Base-by-base conservation (phyloP, 1,140 invertebrate genomes). In the Drosophila kurseongensis region DNA sequence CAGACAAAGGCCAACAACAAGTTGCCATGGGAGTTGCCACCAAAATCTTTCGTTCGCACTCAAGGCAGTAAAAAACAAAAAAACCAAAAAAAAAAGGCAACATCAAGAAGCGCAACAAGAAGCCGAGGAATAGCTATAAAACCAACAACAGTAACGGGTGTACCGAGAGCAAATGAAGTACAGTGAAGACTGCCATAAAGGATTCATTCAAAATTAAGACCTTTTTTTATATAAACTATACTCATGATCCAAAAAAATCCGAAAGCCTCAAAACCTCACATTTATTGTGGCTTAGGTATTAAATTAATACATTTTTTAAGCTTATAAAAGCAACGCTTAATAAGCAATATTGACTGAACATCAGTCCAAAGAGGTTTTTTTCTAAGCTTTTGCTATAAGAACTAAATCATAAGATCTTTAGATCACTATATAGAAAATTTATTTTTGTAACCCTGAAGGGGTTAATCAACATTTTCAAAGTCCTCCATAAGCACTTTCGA, bases 1-100 rank as follows among this genome's bases (percentile, higher is more conserved):
- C 45, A 63, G 59, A 71, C 78, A 72, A 67, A 77, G 78, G 66
- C 78, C 63, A 84, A 75, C 63, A 84, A 75, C 77, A 80, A 83
- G 77, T 85, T 84, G 78, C 55, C 23, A 50, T 60, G 45, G 42
- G 36, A 78, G 80, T 75, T 73, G 75, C 74, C 52, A 58, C 44
- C 65, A 77, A 61, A 57, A 68, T 60, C 59, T 57, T 55, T 45
- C 59, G 52, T 52, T 71, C 42, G 65, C 67, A 71, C 67, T 71
- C 51, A 52, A 16, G 36, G 57, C 61, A 40, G 62, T 16, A 32
- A 16, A 10, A 45, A 16, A 13, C 42, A 14, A 38, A 40, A 18
- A 29, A 51, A 71, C 35, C 13, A 40, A 35, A 50, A 12, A 23
- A 36, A 23, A n/a, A 48, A 27, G 16, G 65, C 41, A 69, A 45